A percentile compares a stretch with the other conserved stretches of the same genome.
These are phyloP conservation scores for Ectobius pallidus DNA, from an alignment of 2,888 invertebrate species.

Conservation along the genomic window DNA sequence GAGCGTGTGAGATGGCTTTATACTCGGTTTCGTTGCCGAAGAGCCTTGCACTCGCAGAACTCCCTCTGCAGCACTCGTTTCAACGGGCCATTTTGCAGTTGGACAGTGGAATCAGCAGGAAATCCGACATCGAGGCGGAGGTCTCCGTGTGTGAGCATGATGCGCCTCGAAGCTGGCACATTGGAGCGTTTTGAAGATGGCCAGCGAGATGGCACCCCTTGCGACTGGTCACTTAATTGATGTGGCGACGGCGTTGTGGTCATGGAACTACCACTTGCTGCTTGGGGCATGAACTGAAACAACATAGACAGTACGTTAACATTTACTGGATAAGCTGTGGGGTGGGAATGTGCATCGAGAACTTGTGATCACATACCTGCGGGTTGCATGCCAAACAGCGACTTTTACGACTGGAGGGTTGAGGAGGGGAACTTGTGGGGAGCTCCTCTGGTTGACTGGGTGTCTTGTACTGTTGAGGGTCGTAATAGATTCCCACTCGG, in stretches of 20 bases:
- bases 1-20: conserved; percentile 16
- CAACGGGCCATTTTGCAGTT: conserved; percentile 49
- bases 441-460: background rate
- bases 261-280: background rate
- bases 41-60: conserved; percentile 45
- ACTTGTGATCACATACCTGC: too few species aligned
- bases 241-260: too few species aligned
- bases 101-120: conserved; percentile 53
- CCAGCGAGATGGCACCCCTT: too few species aligned
- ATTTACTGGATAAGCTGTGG: background rate
- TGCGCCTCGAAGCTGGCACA: too few species aligned
- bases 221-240: too few species aligned
- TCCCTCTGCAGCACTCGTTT: conserved; percentile 49
- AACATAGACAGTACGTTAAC: background rate
- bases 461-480: background rate
- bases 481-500: conserved; percentile 43
- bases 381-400: conserved; percentile 40
- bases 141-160: conserved; percentile 52
- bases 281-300: background rate
- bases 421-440: background rate
- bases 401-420: conserved; percentile 18
- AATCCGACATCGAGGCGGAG: conserved; percentile 54
- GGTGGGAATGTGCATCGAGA: too few species aligned
- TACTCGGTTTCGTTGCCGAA: conserved; percentile 6
- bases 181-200: too few species aligned